phyloP scores from a whole-genome alignment of 1,140 invertebrate genomes.

The Mercenaria mercenaria region DNA sequence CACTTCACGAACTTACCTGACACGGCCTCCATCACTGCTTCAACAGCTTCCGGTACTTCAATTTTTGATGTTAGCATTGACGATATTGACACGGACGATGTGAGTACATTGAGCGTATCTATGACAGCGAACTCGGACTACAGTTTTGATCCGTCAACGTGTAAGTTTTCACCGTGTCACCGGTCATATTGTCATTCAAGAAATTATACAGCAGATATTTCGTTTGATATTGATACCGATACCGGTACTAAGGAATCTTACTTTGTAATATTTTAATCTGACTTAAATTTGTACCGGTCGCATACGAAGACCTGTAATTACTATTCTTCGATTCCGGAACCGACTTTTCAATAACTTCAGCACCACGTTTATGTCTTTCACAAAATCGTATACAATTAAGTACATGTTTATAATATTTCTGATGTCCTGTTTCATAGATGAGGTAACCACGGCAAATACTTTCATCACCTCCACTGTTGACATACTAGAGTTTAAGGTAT shows the following conservation, averaged over 20 bases:
- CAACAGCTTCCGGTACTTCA: background rate
- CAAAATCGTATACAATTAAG: no score
- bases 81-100: conserved; percentile 33
- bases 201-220: background rate
- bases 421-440: no score
- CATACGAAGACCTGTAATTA: no score
- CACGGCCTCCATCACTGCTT: background rate
- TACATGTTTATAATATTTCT: no score
- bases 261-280: no score
- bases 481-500: background rate
- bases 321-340: no score
- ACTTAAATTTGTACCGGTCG: no score
- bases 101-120: background rate
- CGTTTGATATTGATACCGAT: background rate
- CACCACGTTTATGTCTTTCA: no score
- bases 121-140: conserved; percentile 26
- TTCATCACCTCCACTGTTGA: background rate
- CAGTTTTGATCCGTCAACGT: conserved; percentile 24
- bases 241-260: background rate
- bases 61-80: conserved; percentile 6
- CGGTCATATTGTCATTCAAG: background rate
- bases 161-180: no score
- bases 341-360: no score
- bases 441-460: background rate
- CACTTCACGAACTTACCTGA: conserved; percentile 22